Conservation (phyloP, 2,797 vertebrate genomes). For the Loris lydekkerianus region DNA sequence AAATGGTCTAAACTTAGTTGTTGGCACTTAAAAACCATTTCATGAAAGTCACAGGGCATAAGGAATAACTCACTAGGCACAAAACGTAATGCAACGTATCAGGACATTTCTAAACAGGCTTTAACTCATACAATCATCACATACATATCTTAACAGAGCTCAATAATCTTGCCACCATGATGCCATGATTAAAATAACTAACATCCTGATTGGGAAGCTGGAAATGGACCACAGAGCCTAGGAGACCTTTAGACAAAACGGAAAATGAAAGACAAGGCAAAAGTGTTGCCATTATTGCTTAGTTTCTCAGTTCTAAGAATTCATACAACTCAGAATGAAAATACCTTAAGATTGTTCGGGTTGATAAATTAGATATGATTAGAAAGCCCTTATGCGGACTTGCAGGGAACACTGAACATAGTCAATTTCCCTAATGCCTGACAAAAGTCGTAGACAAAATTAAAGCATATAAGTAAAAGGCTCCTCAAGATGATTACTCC, state of each 20-base stretch:
- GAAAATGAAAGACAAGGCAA: conserved; percentile 25
- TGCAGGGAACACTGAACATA: conserved; percentile 38
- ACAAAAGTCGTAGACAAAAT: conserved; percentile 21
- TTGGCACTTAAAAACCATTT: conserved; percentile 55
- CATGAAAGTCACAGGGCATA: background rate
- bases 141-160: background rate
- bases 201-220: background rate
- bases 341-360: background rate
- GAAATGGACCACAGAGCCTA: background rate
- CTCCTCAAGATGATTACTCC: background rate
- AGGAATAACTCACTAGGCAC: background rate
- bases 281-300: background rate
- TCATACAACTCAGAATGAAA: conserved; percentile 57
- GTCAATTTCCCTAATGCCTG: background rate
- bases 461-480: background rate
- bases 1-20: conserved; percentile 43
- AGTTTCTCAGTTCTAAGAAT: conserved; percentile 61
- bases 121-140: background rate
- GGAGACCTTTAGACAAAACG: conserved; percentile 2
- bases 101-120: background rate
- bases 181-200: background rate
- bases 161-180: background rate
- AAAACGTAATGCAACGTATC: conserved; percentile 29
- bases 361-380: conserved; percentile 10
- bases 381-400: conserved; percentile 36